Evolutionary conservation across 2,113 vertebrate species (phyloP).

Genomic region (Cinclus mexicanus): DNA sequence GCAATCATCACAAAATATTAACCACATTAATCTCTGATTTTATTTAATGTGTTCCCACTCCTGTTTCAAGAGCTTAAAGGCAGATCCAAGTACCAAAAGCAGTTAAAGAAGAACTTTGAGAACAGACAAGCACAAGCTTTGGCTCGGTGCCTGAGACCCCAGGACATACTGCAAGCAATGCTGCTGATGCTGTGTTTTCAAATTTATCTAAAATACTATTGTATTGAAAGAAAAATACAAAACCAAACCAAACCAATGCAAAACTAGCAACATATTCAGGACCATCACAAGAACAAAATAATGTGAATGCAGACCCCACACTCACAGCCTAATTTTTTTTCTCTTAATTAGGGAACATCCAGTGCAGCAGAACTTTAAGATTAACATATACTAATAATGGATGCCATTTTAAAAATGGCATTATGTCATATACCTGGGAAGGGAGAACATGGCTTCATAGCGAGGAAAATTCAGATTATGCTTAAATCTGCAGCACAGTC

Average conservation of each 20-base stretch:
- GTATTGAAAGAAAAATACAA: neutral
- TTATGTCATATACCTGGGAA: neutral
- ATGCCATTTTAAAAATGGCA: neutral
- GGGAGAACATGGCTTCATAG: neutral
- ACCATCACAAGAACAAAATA: neutral
- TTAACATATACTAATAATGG: neutral
- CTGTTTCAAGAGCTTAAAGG: neutral
- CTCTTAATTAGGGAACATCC: neutral
- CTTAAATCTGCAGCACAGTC: neutral
- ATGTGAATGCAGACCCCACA: neutral
- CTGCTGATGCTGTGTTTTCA: neutral
- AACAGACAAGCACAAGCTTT: neutral
- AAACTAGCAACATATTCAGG: neutral
- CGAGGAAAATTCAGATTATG: neutral
- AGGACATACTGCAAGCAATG: neutral
- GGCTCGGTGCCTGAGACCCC: neutral
- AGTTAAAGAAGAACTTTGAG: neutral
- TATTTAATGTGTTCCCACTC: neutral
- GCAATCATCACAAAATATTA: constrained; percentile 70
- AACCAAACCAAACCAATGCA: neutral
- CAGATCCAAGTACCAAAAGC: neutral
- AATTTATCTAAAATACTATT: neutral
- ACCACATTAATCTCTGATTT: constrained; percentile 58
- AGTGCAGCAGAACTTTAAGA: neutral
- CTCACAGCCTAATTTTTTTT: neutral